These are phyloP conservation scores for Agriotes lineatus DNA, from an alignment of 2,888 invertebrate species.

Conservation along the genomic window DNA sequence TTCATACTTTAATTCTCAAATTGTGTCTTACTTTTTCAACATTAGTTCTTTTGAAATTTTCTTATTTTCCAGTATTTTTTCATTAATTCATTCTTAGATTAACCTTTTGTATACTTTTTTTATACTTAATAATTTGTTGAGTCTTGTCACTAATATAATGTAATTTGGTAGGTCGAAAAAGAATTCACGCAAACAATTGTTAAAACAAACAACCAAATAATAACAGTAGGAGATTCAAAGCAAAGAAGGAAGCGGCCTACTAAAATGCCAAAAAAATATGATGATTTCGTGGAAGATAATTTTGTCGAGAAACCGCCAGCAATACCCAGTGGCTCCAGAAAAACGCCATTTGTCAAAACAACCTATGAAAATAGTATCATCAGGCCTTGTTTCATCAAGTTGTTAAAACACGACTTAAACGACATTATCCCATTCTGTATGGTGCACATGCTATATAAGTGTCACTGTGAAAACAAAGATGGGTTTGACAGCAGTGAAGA, in stretches of 20 bases:
- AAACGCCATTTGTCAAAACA: background rate
- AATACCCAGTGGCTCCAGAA: background rate
- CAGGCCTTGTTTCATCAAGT: constrained; percentile 44
- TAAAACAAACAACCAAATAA: constrained; percentile 74
- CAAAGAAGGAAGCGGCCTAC: constrained; percentile 70
- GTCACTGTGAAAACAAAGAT: constrained; percentile 68
- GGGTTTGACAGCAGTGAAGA: background rate
- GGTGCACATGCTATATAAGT: constrained; percentile 75
- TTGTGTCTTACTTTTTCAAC: too few species aligned
- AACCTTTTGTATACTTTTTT: too few species aligned
- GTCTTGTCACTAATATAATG: too few species aligned
- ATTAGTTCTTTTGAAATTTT: too few species aligned
- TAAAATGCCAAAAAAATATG: constrained; percentile 74
- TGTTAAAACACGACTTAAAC: constrained; percentile 54
- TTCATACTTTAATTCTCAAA: too few species aligned
- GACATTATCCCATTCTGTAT: constrained; percentile 76
- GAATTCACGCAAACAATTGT: constrained; percentile 81
- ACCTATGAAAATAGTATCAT: constrained; percentile 1
- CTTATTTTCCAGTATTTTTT: background rate
- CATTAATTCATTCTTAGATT: too few species aligned
- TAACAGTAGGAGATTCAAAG: constrained; percentile 71
- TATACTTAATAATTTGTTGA: too few species aligned
- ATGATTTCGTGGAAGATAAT: constrained; percentile 66
- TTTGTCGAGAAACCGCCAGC: background rate
- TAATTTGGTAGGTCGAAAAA: constrained; percentile 71